These are phyloP conservation scores for Suncus etruscus DNA, from an alignment of 2,113 vertebrate species.

Conservation along the genomic window DNA sequence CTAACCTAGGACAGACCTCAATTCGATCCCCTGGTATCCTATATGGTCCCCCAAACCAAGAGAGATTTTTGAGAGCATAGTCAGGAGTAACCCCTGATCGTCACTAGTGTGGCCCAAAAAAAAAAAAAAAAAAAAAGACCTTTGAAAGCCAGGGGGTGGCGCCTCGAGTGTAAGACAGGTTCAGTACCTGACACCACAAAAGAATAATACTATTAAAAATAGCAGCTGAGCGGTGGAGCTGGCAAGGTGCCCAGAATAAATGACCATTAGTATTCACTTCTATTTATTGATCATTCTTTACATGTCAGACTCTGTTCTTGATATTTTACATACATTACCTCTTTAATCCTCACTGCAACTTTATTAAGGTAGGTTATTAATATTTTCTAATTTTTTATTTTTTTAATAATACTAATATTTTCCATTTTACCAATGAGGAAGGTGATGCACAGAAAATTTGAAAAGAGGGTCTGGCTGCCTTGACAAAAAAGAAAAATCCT, in stretches of 20 bases:
- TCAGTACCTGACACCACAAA: no score
- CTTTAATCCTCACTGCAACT: not conserved
- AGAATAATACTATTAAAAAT: no score
- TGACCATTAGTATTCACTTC: not conserved
- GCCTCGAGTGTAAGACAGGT: no score
- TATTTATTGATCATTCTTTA: not conserved
- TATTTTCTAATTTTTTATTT: not conserved
- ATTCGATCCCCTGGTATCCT: no score
- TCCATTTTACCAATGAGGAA: not conserved
- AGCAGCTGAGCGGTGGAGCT: not conserved
- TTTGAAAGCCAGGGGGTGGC: not conserved
- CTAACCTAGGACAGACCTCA: no score
- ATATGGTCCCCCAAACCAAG: no score
- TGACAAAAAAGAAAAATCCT: conserved; percentile 6
- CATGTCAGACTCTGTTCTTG: not conserved
- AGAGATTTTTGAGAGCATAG: no score
- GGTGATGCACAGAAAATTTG: not conserved
- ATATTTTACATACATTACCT: not conserved
- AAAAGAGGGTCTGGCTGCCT: not conserved
- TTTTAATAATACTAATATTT: no score
- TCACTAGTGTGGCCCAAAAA: no score
- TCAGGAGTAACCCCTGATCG: no score
- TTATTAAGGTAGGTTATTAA: not conserved
- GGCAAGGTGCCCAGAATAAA: not conserved
- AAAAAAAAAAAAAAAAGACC: not conserved